Evolutionary conservation across 2,113 vertebrate genomes (phyloP), one percentile per base, ranked within the genome.

Genomic region (Corvus hawaiiensis): DNA sequence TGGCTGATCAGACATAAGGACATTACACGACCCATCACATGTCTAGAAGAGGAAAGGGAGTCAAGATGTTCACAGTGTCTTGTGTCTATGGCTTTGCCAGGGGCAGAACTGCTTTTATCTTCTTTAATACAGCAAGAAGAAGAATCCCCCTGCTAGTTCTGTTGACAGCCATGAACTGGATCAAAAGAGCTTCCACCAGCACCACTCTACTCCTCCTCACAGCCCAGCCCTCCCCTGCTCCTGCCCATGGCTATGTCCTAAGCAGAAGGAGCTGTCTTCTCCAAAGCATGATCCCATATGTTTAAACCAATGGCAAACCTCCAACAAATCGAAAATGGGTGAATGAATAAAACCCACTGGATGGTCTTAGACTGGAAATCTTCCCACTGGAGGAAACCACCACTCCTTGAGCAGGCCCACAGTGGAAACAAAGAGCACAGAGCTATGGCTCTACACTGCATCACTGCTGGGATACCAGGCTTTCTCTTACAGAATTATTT

Each of bases 231-330:
- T 11, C 11, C 49, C 23, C 62, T 7, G 67, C 83, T 74, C 26
- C 3, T 2, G 19, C 8, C n/a, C 44, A 8, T 0, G 18, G 75
- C 72, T 9, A 4, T 0, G 0, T 32, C 58, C 56, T 3, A 0
- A 59, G 85, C 67, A 90, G 44, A 20, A 67, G 43, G n/a, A 37
- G 16, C 10, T 0, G 0, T 7, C 41, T n/a, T 17, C 46, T 75
- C 80, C 69, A 62, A 48, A 63, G 18, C 0, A 0, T 2, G 56
- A 80, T 12, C 58, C 54, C 2, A 1, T 55, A 9, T 0, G 1
- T 32, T 41, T 46, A 56, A 63, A 54, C 17, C 4, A 2, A 54
- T 1, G 20, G 59, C 37, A 78, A 84, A 59, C 19, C 48, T 44
- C 63, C 76, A 76, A 12, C 21, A 51, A 86, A 63, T 32, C n/a